Percentiles rank a stretch among this genome's conserved stretches.
phyloP scores from a whole-genome alignment of 1,140 invertebrate genomes.

The Penaeus chinensis region DNA sequence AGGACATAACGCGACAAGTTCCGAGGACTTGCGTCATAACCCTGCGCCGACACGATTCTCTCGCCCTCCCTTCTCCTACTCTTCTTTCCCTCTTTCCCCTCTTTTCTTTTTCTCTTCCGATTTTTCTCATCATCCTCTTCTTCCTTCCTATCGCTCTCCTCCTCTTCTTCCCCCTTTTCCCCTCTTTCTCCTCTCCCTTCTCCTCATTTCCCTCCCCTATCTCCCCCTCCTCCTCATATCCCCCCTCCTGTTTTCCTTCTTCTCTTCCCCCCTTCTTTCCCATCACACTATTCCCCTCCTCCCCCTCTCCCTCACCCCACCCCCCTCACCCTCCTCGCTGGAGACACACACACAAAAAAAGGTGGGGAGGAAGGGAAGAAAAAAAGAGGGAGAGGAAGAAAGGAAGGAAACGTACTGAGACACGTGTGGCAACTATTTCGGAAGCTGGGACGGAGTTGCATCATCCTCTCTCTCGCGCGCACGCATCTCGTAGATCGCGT shows the following conservation, averaged over 20 bases:
- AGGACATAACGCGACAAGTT: too few species aligned
- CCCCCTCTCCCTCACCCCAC: neutral
- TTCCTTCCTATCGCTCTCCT: conserved; percentile 6
- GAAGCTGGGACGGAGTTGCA: neutral
- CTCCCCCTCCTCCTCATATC: neutral
- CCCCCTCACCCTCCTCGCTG: neutral
- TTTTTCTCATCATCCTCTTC: neutral
- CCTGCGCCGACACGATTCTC: too few species aligned
- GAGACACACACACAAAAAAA: neutral
- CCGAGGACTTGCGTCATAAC: too few species aligned
- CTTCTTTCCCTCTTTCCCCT: neutral
- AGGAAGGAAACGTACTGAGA: neutral
- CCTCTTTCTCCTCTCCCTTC: neutral
- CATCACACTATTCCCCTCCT: neutral
- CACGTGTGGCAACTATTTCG: neutral
- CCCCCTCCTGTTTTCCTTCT: neutral
- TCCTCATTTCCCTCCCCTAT: neutral
- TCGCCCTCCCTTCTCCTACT: neutral
- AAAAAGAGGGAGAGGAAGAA: neutral
- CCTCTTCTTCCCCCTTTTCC: neutral
- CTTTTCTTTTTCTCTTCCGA: neutral
- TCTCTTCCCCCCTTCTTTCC: neutral
- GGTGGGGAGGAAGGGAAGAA: neutral
- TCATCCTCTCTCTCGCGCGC: neutral
- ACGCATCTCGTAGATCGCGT: neutral